Percentiles rank a stretch among this genome's conserved stretches.
These are phyloP conservation scores for Leucophenga maculata DNA, from an alignment of 2,888 invertebrate genomes.

Conservation along the genomic window DNA sequence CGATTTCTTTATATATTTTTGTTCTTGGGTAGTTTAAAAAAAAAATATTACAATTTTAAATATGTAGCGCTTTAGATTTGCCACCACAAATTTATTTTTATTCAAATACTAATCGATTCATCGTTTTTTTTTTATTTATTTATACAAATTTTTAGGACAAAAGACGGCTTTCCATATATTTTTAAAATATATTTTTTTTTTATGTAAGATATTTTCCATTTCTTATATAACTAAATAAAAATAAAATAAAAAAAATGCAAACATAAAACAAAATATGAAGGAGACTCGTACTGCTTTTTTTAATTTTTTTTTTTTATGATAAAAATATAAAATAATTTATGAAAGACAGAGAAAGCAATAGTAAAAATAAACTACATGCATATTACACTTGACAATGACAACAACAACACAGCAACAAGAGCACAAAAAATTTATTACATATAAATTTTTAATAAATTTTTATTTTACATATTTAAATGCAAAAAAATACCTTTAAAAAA, in stretches of 20 bases:
- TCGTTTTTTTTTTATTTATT: constrained; percentile 7
- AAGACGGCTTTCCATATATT: constrained; percentile 15
- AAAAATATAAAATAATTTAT: neutral
- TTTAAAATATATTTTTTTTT: neutral
- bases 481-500: too few relatives aligned
- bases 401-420: too few relatives aligned
- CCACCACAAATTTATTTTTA: too few relatives aligned
- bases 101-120: constrained; percentile 26
- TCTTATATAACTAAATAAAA: neutral
- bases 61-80: neutral
- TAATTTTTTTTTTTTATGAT: too few relatives aligned
- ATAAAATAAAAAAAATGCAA: neutral
- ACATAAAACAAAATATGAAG: neutral
- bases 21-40: neutral
- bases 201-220: neutral
- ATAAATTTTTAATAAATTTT: too few relatives aligned
- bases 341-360: neutral
- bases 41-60: neutral
- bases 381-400: neutral
- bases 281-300: constrained; percentile 7
- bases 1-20: constrained; percentile 27
- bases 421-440: too few relatives aligned
- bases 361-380: neutral
- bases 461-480: too few relatives aligned
- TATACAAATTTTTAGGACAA: neutral